These are phyloP conservation scores for Anolis carolinensis DNA, from an alignment of 2,113 vertebrate species.

Conservation along the genomic window DNA sequence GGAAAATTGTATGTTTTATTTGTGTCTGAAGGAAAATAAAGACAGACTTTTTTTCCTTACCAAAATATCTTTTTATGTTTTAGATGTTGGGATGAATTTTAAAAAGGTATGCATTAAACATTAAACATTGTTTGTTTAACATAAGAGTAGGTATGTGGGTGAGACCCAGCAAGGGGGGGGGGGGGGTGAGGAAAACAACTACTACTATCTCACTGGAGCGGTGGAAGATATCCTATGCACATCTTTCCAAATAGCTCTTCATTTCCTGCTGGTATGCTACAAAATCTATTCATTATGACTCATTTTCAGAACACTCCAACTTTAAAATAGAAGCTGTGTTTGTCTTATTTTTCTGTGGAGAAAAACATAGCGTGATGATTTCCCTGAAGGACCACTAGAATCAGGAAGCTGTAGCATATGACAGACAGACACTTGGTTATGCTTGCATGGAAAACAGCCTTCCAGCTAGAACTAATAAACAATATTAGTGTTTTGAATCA, in stretches of 20 bases:
- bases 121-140: constrained; percentile 45
- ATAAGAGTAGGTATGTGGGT: constrained; percentile 12
- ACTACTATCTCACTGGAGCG: not conserved
- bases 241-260: constrained; percentile 54
- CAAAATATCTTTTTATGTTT: constrained; percentile 31
- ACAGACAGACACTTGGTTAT: constrained; percentile 51
- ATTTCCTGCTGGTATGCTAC: constrained; percentile 51
- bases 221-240: constrained; percentile 20
- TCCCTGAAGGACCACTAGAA: constrained; percentile 51
- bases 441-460: constrained; percentile 42
- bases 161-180: not conserved
- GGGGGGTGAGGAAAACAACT: not conserved
- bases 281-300: constrained; percentile 60
- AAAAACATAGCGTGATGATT: constrained; percentile 49
- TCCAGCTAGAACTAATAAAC: constrained; percentile 60
- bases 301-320: constrained; percentile 55
- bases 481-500: constrained; percentile 48
- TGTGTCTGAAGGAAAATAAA: constrained; percentile 40
- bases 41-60: constrained; percentile 43
- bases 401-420: constrained; percentile 46
- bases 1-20: constrained; percentile 47
- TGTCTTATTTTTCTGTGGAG: constrained; percentile 59
- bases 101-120: constrained; percentile 33
- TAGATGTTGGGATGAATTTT: constrained; percentile 19
- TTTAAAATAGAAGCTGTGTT: constrained; percentile 54